Base-by-base conservation (phyloP, 2,113 vertebrate species). In the Microtus pennsylvanicus region DNA sequence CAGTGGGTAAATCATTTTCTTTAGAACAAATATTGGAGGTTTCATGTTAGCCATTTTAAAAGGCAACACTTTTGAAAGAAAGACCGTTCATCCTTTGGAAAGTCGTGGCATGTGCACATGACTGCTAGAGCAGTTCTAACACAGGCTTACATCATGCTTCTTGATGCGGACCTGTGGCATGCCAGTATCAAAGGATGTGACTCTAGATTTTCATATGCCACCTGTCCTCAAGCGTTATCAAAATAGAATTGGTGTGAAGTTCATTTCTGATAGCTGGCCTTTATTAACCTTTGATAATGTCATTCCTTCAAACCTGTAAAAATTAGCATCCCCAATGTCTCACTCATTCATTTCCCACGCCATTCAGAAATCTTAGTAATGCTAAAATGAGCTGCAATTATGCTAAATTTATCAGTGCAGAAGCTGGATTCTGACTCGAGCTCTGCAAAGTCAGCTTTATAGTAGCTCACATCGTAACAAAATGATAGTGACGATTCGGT, bases 1-100 rank as follows among this genome's bases (percentile, higher is more conserved):
- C 98, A 97, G 35, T 88, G 97, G 97, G 97, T 97, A 98, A 94
- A 97, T 97, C 97, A 97, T 98, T 98, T 98, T 96, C 98, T 98
- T 98, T 98, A 98, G 87, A 75, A 76, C 87, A 97, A 97, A 97
- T 98, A 98, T 97, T 87, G 98, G 98, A 98, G 96, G 97, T 95
- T 98, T 98, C 94, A 96, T 89, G 92, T 94, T 87, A 98, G 98
- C 95, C 98, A 98, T 99, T 98, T 99, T 98, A 98, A 98, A 98
- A 98, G 98, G 98, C 98, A 98, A 98, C 98, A 98, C 98, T 99
- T 55, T 98, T 98, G 97, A 97, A 97, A 97, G 98, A 98, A 97
- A 95, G 95, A 35, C 93, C 3, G 19, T 58, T 98, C n/a, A 95
- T 92, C 94, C 95, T 95, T 35, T 83, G 87, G 30, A 96, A 97